Percentiles rank a stretch among this genome's conserved stretches.
Evolutionary conservation across 1,140 invertebrate genomes (phyloP).

Genomic region (Macrobrachium nipponense): DNA sequence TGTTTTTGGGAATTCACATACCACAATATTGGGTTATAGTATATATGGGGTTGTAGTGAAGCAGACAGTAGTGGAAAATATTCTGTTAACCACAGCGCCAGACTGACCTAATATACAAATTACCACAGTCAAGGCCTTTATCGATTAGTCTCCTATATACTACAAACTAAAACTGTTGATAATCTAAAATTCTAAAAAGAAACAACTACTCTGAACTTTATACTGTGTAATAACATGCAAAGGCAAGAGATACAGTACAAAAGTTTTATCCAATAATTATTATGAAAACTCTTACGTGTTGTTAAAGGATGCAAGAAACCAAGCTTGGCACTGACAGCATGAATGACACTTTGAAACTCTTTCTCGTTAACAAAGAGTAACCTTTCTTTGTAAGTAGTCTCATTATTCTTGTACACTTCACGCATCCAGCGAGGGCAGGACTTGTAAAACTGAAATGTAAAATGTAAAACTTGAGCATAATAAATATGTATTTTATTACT

Average conservation of each 20-base stretch:
- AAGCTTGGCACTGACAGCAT: constrained; percentile 48
- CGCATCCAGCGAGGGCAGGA: constrained; percentile 43
- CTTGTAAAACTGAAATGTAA: constrained; percentile 38
- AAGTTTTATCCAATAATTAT: no score
- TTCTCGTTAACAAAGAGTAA: constrained; percentile 30
- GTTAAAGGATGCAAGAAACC: constrained; percentile 52
- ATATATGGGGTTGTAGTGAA: neutral
- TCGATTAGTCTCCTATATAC: no score
- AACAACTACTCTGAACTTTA: no score
- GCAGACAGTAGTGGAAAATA: neutral
- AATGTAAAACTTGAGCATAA: neutral
- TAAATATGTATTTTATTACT: no score
- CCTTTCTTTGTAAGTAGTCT: constrained; percentile 50
- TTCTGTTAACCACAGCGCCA: neutral
- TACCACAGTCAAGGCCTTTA: no score
- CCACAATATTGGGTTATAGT: neutral
- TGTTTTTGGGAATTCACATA: no score
- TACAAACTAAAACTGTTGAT: no score
- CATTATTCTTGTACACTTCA: constrained; percentile 51
- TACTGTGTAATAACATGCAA: no score
- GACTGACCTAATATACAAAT: neutral
- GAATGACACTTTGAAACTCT: constrained; percentile 33
- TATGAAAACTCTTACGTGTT: constrained; percentile 19
- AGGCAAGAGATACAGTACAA: no score
- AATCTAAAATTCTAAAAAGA: no score